phyloP scores from a whole-genome alignment of 1,140 invertebrate genomes.

The Rhyzopertha dominica region DNA sequence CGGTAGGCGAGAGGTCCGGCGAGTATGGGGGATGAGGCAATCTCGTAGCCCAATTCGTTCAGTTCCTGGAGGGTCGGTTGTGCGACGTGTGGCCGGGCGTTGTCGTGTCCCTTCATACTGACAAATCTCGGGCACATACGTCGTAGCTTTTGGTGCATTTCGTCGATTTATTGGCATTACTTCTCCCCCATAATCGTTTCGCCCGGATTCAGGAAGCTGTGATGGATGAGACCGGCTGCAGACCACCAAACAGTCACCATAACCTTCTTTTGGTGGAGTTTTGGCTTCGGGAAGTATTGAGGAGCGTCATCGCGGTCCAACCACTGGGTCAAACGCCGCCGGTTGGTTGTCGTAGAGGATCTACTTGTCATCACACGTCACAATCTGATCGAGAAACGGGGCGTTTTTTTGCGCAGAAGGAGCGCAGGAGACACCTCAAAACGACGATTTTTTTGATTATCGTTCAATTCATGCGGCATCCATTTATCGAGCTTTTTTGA shows the following conservation, averaged over 20 bases:
- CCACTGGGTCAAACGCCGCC: not conserved
- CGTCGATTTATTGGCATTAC: no score
- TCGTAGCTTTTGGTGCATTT: no score
- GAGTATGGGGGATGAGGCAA: no score
- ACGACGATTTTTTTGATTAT: not conserved
- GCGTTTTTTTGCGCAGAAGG: not conserved
- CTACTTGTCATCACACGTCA: slow-evolving; percentile 1
- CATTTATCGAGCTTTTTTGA: not conserved
- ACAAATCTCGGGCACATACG: no score
- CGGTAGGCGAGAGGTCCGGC: no score
- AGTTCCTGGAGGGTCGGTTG: no score
- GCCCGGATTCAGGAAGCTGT: no score
- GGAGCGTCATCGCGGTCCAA: not conserved
- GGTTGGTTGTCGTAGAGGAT: not conserved
- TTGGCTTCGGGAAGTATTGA: not conserved
- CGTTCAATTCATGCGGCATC: slow-evolving; percentile 2
- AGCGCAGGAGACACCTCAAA: not conserved
- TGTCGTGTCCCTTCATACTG: no score
- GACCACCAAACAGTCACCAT: slow-evolving; percentile 3
- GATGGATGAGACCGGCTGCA: slow-evolving; percentile 1
- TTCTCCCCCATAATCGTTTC: no score
- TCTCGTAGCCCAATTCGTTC: no score
- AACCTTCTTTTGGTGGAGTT: slow-evolving; percentile 6
- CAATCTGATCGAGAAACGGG: not conserved
- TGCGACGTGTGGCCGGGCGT: no score